These are phyloP conservation scores for Euthynnus affinis DNA, from an alignment of 2,797 vertebrate species.

Conservation along the genomic window DNA sequence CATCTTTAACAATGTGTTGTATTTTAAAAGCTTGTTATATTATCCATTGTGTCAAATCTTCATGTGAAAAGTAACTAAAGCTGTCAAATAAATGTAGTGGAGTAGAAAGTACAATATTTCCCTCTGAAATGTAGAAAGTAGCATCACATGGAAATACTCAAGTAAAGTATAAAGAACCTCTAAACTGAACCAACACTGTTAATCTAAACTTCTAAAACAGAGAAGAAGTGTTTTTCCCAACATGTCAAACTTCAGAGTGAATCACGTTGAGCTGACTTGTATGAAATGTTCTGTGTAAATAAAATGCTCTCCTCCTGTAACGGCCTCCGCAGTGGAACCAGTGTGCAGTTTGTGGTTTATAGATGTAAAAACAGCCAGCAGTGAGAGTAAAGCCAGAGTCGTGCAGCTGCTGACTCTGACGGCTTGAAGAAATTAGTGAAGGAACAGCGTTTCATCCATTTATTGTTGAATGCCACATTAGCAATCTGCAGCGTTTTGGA, in stretches of 20 bases:
- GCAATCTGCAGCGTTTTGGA: slow-evolving; percentile 81
- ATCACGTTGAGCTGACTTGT: neutral
- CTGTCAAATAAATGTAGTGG: no score
- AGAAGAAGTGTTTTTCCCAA: no score
- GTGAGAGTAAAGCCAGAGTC: neutral
- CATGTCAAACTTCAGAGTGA: neutral
- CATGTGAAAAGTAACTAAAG: no score
- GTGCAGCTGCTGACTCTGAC: slow-evolving; percentile 70
- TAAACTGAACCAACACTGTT: no score
- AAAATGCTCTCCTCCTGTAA: neutral
- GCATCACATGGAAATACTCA: no score
- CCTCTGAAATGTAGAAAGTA: no score
- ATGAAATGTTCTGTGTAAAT: slow-evolving; percentile 19
- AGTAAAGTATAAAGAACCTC: no score
- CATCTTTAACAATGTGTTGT: no score
- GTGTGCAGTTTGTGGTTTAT: slow-evolving; percentile 47
- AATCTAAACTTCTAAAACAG: no score
- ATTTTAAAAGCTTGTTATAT: no score
- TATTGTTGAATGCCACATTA: slow-evolving; percentile 87
- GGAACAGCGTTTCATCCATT: slow-evolving; percentile 74
- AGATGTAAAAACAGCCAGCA: slow-evolving; percentile 11
- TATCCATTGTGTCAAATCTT: no score
- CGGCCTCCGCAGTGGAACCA: slow-evolving; percentile 17
- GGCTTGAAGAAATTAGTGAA: slow-evolving; percentile 75
- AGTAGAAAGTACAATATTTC: no score